Base-by-base conservation (phyloP, 2,113 vertebrate species). In the Nanorana parkeri region DNA sequence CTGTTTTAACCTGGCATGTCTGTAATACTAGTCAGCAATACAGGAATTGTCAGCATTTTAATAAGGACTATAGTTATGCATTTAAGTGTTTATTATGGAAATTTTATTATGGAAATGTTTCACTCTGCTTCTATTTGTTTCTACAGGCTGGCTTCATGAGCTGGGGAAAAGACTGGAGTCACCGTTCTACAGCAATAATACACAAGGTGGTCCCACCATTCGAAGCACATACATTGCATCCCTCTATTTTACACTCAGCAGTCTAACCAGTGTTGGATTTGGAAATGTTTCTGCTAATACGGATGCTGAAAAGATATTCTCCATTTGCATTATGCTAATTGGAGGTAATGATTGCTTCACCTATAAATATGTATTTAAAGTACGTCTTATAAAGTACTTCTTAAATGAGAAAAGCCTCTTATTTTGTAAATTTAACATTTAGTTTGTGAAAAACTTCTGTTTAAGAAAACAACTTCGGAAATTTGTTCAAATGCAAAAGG, bases 261-360 rank as follows among this genome's bases (percentile, higher is more conserved):
- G 97, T 85, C 94, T 99, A 85, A 99, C 97, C 88, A 99, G 97
- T 15, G 97, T 99, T 81, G 97, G 97, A 3, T 99, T 99, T 56
- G 97, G 97, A 84, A 99, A 99, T 2, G 97, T 99, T 80, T 99
- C 96, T 0, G 97, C 97, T 85, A 99, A 99, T 82, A 99, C 97
- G 0, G 97, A 99, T 28, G 92, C 95, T 0, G 97, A 99, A 86
- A 99, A 99, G 92, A 99, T 99, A 84, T 99, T 99, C 89, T 98
- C 97, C 67, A 96, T 99, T 89, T 98, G 97, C 87, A 97, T 96
- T 87, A 99, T 99, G 97, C 91, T 99, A 56, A 96, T 99, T 60
- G 97, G 97, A 80, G 97, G 97, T 99, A 90, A 75, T 41, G 21
- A 10, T 5, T 23, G 23, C 58, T 47, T 58, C 32, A 6, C 8